These are phyloP conservation scores for Ceyx cyanopectus DNA, from an alignment of 2,113 vertebrate genomes.

Conservation along the genomic window DNA sequence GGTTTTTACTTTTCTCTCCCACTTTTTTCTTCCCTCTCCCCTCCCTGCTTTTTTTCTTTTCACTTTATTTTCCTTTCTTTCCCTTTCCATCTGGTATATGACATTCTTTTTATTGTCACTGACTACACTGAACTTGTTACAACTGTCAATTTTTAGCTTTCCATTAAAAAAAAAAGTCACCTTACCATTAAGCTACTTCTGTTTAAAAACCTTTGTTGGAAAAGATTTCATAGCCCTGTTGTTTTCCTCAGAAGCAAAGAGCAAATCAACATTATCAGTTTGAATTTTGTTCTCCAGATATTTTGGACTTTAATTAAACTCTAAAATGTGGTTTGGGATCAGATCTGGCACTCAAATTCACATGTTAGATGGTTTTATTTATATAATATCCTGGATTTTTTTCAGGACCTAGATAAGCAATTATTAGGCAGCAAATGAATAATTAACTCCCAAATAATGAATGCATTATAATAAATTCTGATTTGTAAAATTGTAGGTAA, in stretches of 20 bases:
- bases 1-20: neutral
- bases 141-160: neutral
- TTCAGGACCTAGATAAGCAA: neutral
- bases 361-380: neutral
- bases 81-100: neutral
- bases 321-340: neutral
- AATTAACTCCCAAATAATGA: neutral
- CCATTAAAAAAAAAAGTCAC: neutral
- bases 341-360: neutral
- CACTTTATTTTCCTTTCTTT: neutral
- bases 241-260: neutral
- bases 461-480: neutral
- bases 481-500: neutral
- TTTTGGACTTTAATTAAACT: neutral
- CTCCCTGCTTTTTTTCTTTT: neutral
- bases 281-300: neutral
- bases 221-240: neutral
- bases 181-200: neutral
- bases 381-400: neutral
- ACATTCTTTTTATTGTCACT: neutral
- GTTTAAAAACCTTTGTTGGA: neutral
- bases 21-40: neutral
- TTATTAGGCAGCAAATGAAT: neutral
- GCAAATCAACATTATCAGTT: neutral
- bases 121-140: neutral